Percentiles rank a stretch among this genome's conserved stretches.
Evolutionary conservation across 2,113 vertebrate species (phyloP).

Genomic region (Nibea albiflora): DNA sequence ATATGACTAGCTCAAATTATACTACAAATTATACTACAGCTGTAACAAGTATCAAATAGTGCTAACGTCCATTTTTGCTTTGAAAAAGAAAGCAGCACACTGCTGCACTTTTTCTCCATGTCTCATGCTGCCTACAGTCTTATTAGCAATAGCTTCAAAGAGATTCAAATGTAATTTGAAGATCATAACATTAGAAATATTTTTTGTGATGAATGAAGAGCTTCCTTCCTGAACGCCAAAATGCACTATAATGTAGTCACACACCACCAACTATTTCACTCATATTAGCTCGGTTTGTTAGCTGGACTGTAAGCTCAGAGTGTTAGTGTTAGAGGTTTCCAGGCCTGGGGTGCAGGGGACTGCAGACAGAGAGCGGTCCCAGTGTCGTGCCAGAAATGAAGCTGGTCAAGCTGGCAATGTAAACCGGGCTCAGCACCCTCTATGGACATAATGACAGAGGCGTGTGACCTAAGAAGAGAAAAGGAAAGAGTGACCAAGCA

Average conservation of each 20-base stretch:
- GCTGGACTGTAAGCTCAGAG: too few relatives aligned
- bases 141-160: background rate
- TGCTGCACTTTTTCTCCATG: background rate
- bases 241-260: background rate
- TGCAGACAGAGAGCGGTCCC: too few relatives aligned
- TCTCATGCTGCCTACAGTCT: background rate
- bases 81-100: background rate
- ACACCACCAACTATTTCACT: too few relatives aligned
- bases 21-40: slow-evolving; percentile 17
- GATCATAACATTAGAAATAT: background rate
- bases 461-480: too few relatives aligned
- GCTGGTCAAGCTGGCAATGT: too few relatives aligned
- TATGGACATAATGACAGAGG: too few relatives aligned
- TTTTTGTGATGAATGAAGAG: background rate
- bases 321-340: too few relatives aligned
- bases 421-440: too few relatives aligned
- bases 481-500: too few relatives aligned
- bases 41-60: background rate
- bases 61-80: background rate
- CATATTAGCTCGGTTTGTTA: too few relatives aligned
- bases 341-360: too few relatives aligned
- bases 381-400: too few relatives aligned
- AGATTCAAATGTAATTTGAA: background rate
- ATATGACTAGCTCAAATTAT: slow-evolving; percentile 14
- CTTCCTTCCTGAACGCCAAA: background rate